A percentile compares a stretch with the other conserved stretches of the same genome.
phyloP scores from a whole-genome alignment of 2,888 invertebrate species.

The Mechanitis mazaeus region DNA sequence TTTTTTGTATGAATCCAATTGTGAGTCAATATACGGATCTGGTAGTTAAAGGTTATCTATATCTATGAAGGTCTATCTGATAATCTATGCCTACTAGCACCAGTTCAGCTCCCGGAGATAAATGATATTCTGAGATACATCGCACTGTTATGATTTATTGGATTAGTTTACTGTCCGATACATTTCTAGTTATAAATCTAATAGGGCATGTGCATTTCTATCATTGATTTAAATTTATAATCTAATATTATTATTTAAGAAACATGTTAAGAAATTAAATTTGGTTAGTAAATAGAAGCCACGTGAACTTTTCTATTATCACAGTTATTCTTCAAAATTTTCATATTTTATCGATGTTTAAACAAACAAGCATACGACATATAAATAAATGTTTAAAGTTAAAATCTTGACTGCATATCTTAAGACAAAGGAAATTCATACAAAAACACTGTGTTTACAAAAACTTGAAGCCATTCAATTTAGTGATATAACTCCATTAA shows the following conservation, averaged over 20 bases:
- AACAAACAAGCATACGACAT: neutral
- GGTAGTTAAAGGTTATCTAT: neutral
- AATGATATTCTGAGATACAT: slow-evolving; percentile 1
- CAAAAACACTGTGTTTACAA: slow-evolving; percentile 2
- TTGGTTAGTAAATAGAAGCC: too few species aligned
- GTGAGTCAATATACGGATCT: too few species aligned
- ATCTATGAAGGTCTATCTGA: neutral
- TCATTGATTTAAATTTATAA: neutral
- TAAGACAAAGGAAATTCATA: neutral
- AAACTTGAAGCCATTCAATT: slow-evolving; percentile 1
- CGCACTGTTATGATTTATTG: slow-evolving; percentile 3
- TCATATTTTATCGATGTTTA: neutral
- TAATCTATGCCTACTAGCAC: neutral
- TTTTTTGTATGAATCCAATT: too few species aligned
- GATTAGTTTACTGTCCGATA: neutral
- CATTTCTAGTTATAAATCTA: neutral
- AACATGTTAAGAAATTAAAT: too few species aligned
- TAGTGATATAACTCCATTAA: neutral
- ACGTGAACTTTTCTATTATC: too few species aligned
- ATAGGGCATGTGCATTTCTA: neutral
- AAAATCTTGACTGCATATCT: neutral
- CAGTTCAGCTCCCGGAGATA: slow-evolving; percentile 1
- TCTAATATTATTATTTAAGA: too few species aligned
- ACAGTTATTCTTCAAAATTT: too few species aligned
- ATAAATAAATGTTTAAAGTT: neutral